Evolutionary conservation across 2,113 vertebrate genomes (phyloP), one percentile per base, ranked within the genome.

Genomic region (Aleadryas rufinucha): DNA sequence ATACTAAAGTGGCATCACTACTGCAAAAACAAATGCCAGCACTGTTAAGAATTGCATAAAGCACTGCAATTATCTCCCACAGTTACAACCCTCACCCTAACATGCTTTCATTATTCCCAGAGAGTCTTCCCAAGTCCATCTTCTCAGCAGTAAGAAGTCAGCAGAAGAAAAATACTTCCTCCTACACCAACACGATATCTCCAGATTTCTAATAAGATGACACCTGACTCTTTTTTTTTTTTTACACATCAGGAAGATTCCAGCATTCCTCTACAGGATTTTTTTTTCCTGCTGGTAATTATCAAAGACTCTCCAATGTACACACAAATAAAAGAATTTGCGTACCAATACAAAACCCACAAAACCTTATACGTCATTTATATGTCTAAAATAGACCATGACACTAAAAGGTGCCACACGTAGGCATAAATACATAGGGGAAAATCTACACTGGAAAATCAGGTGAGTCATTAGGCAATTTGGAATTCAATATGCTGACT

Each of bases 331-430:
- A 77, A 79, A 63, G 1, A 56, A 82, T n/a, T 63, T 47, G 86
- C 3, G 57, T 35, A 59, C 16, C 23, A 84, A 59, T 22, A 69
- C 33, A 77, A 77, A 81, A 24, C 31, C 13, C 21, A 69, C 30
- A 69, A 77, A 81, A 22, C n/a, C 11, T 83, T 9, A 2, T 5
- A 13, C 5, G 7, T 42, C 17, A 71, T 39, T 70, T 65, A 30
- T 9, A n/a, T 4, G 4, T 17, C 56, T 84, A 39, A 18, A 80
- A 35, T 1, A 78, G 54, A 50, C 28, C 10, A 17, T 9, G 26
- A 61, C n/a, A 75, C 30, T 79, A 56, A 84, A 47, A 26, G 19
- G 13, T 9, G 4, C 7, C 24, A 50, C 0, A 2, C 0, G 0
- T 3, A 37, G 3, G 39, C 11, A 74, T 1, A 42, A 3, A 45